Percentiles rank a stretch among this genome's conserved stretches.
Evolutionary conservation across 2,888 invertebrate genomes (phyloP).

Genomic region (Drosophila seclusa): DNA sequence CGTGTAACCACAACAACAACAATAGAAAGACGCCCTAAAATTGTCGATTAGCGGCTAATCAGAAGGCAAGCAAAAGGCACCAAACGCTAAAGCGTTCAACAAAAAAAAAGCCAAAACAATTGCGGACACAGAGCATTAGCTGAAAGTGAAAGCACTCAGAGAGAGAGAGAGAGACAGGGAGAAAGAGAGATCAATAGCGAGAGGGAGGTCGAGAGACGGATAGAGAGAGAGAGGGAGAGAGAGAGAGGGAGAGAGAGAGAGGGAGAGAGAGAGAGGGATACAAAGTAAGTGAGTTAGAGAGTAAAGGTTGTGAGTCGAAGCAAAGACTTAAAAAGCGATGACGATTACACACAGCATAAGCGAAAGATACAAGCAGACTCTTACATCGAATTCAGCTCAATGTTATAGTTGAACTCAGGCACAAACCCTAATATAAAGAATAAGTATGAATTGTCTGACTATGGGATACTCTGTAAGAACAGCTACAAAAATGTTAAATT

Average conservation of each 20-base stretch:
- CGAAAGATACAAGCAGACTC: constrained; percentile 36
- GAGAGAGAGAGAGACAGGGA: constrained; percentile 4
- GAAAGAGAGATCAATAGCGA: neutral
- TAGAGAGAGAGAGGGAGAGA: constrained; percentile 17
- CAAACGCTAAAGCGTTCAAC: constrained; percentile 42
- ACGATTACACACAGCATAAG: constrained; percentile 43
- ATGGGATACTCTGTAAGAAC: neutral
- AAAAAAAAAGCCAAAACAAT: constrained; percentile 59
- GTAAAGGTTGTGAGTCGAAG: constrained; percentile 55
- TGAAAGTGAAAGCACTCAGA: constrained; percentile 78
- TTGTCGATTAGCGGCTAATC: constrained; percentile 59
- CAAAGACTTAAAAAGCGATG: constrained; percentile 50
- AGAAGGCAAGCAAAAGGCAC: constrained; percentile 40
- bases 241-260: constrained; percentile 15
- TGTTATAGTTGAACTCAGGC: constrained; percentile 29
- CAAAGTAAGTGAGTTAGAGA: constrained; percentile 12
- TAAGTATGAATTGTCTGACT: neutral
- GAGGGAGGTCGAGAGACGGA: constrained; percentile 10
- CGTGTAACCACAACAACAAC: constrained; percentile 24
- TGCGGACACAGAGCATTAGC: constrained; percentile 54
- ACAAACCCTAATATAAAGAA: constrained; percentile 1
- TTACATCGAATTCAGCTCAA: constrained; percentile 16
- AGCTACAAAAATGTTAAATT: neutral
- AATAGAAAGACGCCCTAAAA: constrained; percentile 40
- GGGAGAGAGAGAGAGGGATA: constrained; percentile 24